phyloP scores from a whole-genome alignment of 2,113 vertebrate species.

The Fukomys damarensis region DNA sequence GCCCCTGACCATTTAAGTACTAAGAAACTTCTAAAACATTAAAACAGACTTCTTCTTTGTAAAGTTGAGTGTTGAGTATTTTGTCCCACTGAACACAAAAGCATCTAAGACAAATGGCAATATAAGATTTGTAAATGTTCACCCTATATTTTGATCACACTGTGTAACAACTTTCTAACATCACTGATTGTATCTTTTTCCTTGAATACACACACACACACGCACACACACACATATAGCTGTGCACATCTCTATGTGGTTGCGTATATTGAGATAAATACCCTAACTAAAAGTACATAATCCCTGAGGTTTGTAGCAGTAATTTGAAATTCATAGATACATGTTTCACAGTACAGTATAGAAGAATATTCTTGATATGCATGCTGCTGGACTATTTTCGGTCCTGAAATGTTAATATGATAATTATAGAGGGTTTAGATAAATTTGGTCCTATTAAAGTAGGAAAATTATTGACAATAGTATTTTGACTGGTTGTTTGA shows the following conservation, averaged over 20 bases:
- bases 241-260: neutral
- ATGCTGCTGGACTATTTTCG: neutral
- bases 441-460: neutral
- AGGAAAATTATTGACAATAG: neutral
- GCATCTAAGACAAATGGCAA: neutral
- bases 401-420: conserved; percentile 13
- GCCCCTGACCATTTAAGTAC: neutral
- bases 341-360: neutral
- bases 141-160: neutral
- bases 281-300: neutral
- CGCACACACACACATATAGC: no score
- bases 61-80: neutral
- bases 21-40: neutral
- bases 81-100: neutral
- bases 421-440: neutral
- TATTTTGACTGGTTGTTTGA: neutral
- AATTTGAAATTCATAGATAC: conserved; percentile 9
- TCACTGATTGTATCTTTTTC: neutral
- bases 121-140: neutral
- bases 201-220: no score
- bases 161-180: neutral
- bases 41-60: neutral
- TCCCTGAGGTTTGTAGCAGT: neutral
- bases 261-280: neutral
- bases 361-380: neutral